phyloP scores from a whole-genome alignment of 2,888 invertebrate species.

The Eurytoma californica region DNA sequence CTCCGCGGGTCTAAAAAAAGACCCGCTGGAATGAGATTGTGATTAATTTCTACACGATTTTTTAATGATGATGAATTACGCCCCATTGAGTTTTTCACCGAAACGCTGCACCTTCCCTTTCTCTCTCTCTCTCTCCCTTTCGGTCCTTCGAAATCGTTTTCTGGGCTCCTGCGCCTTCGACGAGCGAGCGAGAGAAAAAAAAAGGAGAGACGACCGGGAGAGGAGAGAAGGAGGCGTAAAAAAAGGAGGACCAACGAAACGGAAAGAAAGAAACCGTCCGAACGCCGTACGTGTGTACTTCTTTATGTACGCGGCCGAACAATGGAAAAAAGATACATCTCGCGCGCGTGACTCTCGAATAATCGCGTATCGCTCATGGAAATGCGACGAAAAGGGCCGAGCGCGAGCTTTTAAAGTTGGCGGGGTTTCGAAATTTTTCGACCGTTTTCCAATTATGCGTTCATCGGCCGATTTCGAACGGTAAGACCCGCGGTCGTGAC shows the following conservation, averaged over 20 bases:
- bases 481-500: constrained; percentile 39
- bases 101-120: constrained; percentile 26
- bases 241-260: constrained; percentile 31
- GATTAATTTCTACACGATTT: constrained; percentile 51
- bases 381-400: constrained; percentile 37
- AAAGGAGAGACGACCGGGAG: not conserved
- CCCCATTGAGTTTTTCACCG: constrained; percentile 51
- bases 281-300: constrained; percentile 47
- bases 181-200: constrained; percentile 4
- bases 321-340: constrained; percentile 56
- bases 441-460: constrained; percentile 46
- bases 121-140: constrained; percentile 22
- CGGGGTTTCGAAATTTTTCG: constrained; percentile 17
- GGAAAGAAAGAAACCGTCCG: constrained; percentile 48
- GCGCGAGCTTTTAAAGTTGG: not conserved
- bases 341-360: constrained; percentile 51
- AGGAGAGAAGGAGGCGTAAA: constrained; percentile 22
- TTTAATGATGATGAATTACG: constrained; percentile 54
- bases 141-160: constrained; percentile 57
- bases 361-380: constrained; percentile 50
- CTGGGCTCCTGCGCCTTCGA: constrained; percentile 28
- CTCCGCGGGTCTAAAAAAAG: not conserved
- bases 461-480: constrained; percentile 25
- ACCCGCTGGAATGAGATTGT: constrained; percentile 19
- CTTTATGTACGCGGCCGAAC: constrained; percentile 54